Conservation (phyloP, 1,140 invertebrate species). For the Drosophila aff. region DNA sequence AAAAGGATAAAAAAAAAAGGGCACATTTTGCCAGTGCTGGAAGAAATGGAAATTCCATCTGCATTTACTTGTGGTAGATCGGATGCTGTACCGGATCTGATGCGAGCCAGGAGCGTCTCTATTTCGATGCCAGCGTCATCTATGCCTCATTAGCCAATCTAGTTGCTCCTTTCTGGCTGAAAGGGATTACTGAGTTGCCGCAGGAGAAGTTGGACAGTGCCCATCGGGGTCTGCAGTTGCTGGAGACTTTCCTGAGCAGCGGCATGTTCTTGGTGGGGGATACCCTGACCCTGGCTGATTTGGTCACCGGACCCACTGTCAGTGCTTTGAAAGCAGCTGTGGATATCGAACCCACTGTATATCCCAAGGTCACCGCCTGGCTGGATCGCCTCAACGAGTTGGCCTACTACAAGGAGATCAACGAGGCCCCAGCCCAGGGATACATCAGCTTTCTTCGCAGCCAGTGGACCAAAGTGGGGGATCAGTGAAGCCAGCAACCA, state of each 20-base stretch:
- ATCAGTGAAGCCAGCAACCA: neutral
- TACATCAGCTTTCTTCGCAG: conserved; percentile 33
- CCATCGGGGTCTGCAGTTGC: conserved; percentile 82
- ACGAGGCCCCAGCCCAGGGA: conserved; percentile 57
- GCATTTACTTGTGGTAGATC: too few species aligned
- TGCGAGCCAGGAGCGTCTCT: conserved; percentile 86
- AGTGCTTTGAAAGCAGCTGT: conserved; percentile 57
- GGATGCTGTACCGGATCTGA: conserved; percentile 86
- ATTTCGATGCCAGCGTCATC: conserved; percentile 87
- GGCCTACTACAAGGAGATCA: conserved; percentile 72
- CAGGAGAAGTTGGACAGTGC: conserved; percentile 69
- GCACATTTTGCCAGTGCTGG: conserved; percentile 65
- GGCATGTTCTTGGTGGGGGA: conserved; percentile 86
- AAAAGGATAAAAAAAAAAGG: too few species aligned
- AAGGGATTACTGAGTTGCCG: conserved; percentile 30
- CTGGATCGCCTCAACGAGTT: conserved; percentile 44
- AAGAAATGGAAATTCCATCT: conserved; percentile 55
- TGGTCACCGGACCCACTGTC: conserved; percentile 85
- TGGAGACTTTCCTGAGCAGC: conserved; percentile 85
- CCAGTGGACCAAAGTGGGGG: conserved; percentile 41
- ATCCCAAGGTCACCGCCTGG: conserved; percentile 64
- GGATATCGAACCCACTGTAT: conserved; percentile 50
- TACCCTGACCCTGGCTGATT: conserved; percentile 88
- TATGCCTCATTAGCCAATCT: conserved; percentile 85
- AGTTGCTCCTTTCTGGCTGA: conserved; percentile 43